phyloP scores from a whole-genome alignment of 2,888 invertebrate genomes.

The Rhamnusium bicolor region DNA sequence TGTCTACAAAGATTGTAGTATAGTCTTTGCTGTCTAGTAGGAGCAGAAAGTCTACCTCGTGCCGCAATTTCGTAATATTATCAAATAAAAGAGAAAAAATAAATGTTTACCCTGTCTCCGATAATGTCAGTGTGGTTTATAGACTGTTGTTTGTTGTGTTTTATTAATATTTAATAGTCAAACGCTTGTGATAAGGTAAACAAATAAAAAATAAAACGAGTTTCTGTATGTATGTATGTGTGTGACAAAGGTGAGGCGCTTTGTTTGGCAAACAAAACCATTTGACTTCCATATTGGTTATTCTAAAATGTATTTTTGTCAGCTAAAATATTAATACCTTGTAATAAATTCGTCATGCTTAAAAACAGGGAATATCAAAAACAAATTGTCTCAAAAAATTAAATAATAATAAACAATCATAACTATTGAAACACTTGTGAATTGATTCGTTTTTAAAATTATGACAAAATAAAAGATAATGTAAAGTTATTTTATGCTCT shows the following conservation, averaged over 20 bases:
- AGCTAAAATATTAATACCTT: too few species aligned
- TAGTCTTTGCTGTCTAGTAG: background rate
- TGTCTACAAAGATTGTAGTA: too few species aligned
- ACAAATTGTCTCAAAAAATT: too few species aligned
- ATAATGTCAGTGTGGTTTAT: conserved; percentile 18
- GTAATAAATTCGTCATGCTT: too few species aligned
- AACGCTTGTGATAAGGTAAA: conserved; percentile 7
- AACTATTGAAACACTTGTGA: too few species aligned
- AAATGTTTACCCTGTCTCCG: conserved; percentile 2
- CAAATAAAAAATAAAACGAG: conserved; percentile 1
- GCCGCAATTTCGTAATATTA: background rate
- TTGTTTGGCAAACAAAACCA: background rate
- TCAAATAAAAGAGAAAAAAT: conserved; percentile 2
- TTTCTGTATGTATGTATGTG: background rate
- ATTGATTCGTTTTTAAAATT: too few species aligned
- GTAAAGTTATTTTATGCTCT: too few species aligned
- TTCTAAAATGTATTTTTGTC: too few species aligned
- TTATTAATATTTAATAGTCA: conserved; percentile 14
- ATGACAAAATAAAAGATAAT: too few species aligned
- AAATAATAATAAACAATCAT: too few species aligned
- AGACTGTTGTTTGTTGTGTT: background rate
- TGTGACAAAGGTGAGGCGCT: background rate
- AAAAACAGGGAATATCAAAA: too few species aligned
- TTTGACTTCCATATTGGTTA: background rate
- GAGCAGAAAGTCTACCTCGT: background rate